phyloP scores from a whole-genome alignment of 2,888 invertebrate genomes.

The Hylaea fasciaria region DNA sequence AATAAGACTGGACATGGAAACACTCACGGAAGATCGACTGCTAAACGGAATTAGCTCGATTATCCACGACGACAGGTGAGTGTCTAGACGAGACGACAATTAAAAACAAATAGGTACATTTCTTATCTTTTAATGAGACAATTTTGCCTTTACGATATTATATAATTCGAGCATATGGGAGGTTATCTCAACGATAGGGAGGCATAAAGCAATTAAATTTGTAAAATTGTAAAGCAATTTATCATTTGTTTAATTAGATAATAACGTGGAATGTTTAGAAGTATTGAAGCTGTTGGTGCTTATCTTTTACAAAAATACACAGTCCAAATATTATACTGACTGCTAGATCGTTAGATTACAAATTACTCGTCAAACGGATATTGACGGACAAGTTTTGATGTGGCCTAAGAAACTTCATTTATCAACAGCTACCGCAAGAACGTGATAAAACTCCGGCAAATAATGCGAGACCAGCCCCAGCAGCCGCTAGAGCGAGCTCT shows the following conservation, averaged over 20 bases:
- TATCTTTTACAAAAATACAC: too few species aligned
- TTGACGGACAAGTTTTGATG: too few species aligned
- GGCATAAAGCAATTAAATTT: too few species aligned
- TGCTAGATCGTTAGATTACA: too few species aligned
- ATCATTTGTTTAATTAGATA: too few species aligned
- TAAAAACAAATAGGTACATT: not conserved
- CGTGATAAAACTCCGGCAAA: slow-evolving; percentile 27
- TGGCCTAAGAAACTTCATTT: not conserved
- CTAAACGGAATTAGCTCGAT: slow-evolving; percentile 44
- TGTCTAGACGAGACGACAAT: not conserved
- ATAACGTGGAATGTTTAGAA: too few species aligned
- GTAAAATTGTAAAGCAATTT: too few species aligned
- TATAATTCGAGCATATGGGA: too few species aligned
- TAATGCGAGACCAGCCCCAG: slow-evolving; percentile 45
- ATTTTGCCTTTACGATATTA: too few species aligned
- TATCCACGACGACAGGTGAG: slow-evolving; percentile 40
- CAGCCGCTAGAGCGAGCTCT: slow-evolving; percentile 42
- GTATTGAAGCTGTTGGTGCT: too few species aligned
- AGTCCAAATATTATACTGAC: too few species aligned
- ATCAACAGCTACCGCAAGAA: slow-evolving; percentile 26
- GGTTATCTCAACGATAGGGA: too few species aligned
- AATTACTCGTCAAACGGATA: not conserved
- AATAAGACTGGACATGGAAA: slow-evolving; percentile 48
- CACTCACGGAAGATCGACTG: slow-evolving; percentile 46
- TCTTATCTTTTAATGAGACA: not conserved